These are phyloP conservation scores for Mastacembelus armatus DNA, from an alignment of 2,797 vertebrate genomes.

Conservation along the genomic window DNA sequence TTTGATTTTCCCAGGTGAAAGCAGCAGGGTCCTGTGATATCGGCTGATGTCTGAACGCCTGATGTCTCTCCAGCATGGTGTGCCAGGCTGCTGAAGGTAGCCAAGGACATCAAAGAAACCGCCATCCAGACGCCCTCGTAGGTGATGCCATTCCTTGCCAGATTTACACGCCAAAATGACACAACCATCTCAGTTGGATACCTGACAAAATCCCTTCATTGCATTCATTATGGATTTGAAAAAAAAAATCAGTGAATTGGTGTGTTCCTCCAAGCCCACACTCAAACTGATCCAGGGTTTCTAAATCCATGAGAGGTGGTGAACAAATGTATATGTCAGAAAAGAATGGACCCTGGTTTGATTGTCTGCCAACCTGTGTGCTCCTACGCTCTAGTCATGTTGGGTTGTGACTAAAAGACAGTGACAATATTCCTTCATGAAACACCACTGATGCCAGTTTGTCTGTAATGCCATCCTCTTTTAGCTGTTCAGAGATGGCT, in stretches of 20 bases:
- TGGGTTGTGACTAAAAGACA: slow-evolving; percentile 52
- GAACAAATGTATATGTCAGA: slow-evolving; percentile 60
- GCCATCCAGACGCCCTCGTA: slow-evolving; percentile 73
- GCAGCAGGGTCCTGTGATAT: slow-evolving; percentile 61
- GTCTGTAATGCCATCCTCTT: slow-evolving; percentile 58
- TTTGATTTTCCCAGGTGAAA: slow-evolving; percentile 65
- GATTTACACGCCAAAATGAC: slow-evolving; percentile 36
- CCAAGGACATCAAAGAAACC: slow-evolving; percentile 47
- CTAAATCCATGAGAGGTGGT: slow-evolving; percentile 58
- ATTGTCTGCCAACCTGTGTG: slow-evolving; percentile 52
- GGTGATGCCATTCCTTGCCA: slow-evolving; percentile 47
- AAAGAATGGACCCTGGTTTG: slow-evolving; percentile 54
- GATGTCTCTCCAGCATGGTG: slow-evolving; percentile 34
- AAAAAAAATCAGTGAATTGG: slow-evolving; percentile 18
- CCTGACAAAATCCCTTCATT: slow-evolving; percentile 40
- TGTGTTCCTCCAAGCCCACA: slow-evolving; percentile 48
- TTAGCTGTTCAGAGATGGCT: slow-evolving; percentile 51
- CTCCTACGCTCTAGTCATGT: slow-evolving; percentile 58
- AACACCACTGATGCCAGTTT: slow-evolving; percentile 44
- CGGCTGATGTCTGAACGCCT: slow-evolving; percentile 52
- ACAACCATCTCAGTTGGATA: slow-evolving; percentile 37
- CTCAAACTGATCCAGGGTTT: slow-evolving; percentile 42
- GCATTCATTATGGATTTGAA: slow-evolving; percentile 30
- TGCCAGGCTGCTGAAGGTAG: slow-evolving; percentile 55
- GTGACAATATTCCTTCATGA: slow-evolving; percentile 51